Percentiles rank a stretch among this genome's conserved stretches.
Evolutionary conservation across 2,888 invertebrate genomes (phyloP).

Genomic region (Volucella bombylans): DNA sequence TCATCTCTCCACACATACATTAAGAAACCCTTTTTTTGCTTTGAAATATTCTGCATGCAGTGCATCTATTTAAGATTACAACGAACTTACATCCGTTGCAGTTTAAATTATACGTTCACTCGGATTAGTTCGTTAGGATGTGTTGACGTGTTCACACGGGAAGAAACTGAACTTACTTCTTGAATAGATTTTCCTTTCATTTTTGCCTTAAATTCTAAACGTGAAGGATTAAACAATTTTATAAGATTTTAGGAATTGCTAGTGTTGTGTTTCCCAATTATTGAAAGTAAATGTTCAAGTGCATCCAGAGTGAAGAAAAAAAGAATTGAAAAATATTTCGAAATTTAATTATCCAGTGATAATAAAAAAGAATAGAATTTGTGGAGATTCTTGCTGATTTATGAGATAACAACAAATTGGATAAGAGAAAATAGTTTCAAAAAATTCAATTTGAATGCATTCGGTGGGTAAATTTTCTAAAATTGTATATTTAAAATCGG

Average conservation of each 20-base stretch:
- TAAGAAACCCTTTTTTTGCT: neutral
- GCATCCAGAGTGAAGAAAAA: neutral
- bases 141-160: conserved; percentile 62
- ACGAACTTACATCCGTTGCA: conserved; percentile 70
- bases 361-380: conserved; percentile 31
- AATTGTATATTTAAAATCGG: neutral
- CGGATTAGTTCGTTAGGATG: conserved; percentile 70
- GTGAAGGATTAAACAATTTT: conserved; percentile 1
- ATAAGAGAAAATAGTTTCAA: conserved; percentile 46
- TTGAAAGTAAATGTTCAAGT: neutral
- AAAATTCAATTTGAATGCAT: conserved; percentile 62
- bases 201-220: conserved; percentile 8
- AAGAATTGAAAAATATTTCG: conserved; percentile 14
- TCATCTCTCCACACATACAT: conserved; percentile 26
- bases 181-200: conserved; percentile 11
- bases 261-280: neutral
- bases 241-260: conserved; percentile 27
- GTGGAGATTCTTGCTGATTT: conserved; percentile 55
- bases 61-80: conserved; percentile 70
- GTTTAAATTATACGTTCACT: conserved; percentile 65
- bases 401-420: conserved; percentile 63
- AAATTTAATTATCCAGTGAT: neutral
- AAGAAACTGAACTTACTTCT: conserved; percentile 34
- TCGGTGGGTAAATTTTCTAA: conserved; percentile 51
- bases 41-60: conserved; percentile 43